Percentiles rank a stretch among this genome's conserved stretches.
These are phyloP conservation scores for Darevskia mixta DNA, from an alignment of 2,797 vertebrate genomes.

Conservation along the genomic window DNA sequence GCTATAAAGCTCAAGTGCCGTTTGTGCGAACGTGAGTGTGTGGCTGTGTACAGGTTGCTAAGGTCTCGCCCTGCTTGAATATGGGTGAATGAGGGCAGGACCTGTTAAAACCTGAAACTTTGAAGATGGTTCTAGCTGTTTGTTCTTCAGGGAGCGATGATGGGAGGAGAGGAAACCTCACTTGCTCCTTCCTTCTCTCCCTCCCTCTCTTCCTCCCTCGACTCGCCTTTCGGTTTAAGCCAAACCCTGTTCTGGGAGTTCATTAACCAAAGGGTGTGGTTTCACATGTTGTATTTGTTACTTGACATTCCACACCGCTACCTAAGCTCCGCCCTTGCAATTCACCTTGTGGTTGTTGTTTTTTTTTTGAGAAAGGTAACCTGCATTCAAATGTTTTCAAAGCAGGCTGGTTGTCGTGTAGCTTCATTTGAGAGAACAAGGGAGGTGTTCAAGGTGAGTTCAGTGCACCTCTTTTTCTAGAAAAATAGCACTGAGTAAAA, in stretches of 20 bases:
- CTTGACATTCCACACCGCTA: neutral
- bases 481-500: neutral
- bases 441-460: no score
- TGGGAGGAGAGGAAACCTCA: neutral
- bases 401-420: rapidly evolving
- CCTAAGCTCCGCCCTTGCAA: neutral
- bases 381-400: neutral
- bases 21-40: neutral
- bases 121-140: neutral
- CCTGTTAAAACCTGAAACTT: neutral
- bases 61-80: rapidly evolving
- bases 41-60: neutral
- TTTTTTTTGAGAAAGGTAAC: neutral
- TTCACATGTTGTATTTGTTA: neutral
- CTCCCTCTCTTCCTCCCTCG: no score
- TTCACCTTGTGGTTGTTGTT: neutral
- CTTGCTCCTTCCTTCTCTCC: neutral
- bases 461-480: no score
- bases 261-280: neutral
- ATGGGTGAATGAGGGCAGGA: neutral
- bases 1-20: neutral
- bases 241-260: neutral
- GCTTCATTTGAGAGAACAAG: no score
- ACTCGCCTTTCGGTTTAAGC: neutral
- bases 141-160: neutral